Evolutionary conservation across 2,113 vertebrate species (phyloP).

Genomic region (western clawed frog (Xenopus tropicalis)): DNA sequence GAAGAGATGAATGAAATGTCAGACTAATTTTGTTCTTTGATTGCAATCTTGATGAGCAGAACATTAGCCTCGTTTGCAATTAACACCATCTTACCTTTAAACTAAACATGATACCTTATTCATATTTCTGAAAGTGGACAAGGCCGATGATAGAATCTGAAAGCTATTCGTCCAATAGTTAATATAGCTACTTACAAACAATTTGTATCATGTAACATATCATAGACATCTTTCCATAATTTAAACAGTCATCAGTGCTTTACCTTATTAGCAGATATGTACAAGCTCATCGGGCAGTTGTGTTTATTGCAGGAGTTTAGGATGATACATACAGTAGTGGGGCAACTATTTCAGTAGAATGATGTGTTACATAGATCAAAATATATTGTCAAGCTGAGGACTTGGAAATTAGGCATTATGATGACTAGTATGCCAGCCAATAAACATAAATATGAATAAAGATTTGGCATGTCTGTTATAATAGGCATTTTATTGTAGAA

Average conservation of each 20-base stretch:
- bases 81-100: constrained; percentile 32
- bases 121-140: not conserved
- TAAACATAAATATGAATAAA: no score
- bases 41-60: constrained; percentile 40
- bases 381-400: no score
- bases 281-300: not conserved
- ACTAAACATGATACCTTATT: constrained; percentile 24
- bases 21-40: constrained; percentile 44
- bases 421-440: no score
- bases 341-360: no score
- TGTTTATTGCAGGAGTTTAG: no score
- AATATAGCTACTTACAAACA: not conserved
- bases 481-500: no score
- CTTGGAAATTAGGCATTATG: no score
- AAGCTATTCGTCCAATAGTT: not conserved
- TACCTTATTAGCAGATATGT: constrained; percentile 26
- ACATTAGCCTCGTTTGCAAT: constrained; percentile 32
- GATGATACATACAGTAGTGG: no score
- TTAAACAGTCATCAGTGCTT: constrained; percentile 7
- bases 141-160: not conserved
- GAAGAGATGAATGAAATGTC: constrained; percentile 38
- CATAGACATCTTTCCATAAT: constrained; percentile 1
- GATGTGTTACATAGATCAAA: no score
- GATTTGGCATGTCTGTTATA: no score
- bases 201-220: constrained; percentile 8